Evolutionary conservation across 2,888 invertebrate species (phyloP).

Genomic region (Nemotelus pantherinus): DNA sequence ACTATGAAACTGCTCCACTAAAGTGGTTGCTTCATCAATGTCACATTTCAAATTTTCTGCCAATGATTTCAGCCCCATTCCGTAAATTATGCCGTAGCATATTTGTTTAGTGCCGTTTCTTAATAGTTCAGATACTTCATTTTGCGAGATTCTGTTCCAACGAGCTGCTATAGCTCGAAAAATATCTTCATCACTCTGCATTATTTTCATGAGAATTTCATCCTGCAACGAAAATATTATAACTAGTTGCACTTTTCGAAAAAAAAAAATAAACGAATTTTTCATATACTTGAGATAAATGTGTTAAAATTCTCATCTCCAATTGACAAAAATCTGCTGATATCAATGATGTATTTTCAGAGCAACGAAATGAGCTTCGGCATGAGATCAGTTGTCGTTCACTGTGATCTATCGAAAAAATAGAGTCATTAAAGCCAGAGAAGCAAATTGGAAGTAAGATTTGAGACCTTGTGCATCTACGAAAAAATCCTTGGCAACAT

Average conservation of each 20-base stretch:
- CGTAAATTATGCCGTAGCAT: slow-evolving; percentile 97
- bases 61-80: slow-evolving; percentile 88
- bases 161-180: slow-evolving; percentile 87
- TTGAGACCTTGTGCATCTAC: slow-evolving; percentile 61
- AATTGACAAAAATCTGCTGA: slow-evolving; percentile 97
- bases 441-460: background rate
- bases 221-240: slow-evolving; percentile 66
- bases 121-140: slow-evolving; percentile 79
- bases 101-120: slow-evolving; percentile 91
- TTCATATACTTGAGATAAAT: slow-evolving; percentile 74
- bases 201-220: slow-evolving; percentile 72
- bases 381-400: slow-evolving; percentile 63
- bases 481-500: slow-evolving; percentile 86
- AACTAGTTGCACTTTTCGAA: background rate
- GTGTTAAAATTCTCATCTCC: slow-evolving; percentile 92
- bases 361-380: slow-evolving; percentile 75
- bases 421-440: background rate
- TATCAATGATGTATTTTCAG: slow-evolving; percentile 72
- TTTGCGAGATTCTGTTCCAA: slow-evolving; percentile 77
- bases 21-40: slow-evolving; percentile 80
- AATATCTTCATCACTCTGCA: slow-evolving; percentile 77
- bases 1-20: slow-evolving; percentile 84
- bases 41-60: slow-evolving; percentile 81
- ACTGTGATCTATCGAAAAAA: slow-evolving; percentile 46
- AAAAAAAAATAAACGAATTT: background rate